Evolutionary conservation across 2,113 vertebrate species (phyloP), one percentile per base, ranked within the genome.

Genomic region (Istiophorus platypterus): DNA sequence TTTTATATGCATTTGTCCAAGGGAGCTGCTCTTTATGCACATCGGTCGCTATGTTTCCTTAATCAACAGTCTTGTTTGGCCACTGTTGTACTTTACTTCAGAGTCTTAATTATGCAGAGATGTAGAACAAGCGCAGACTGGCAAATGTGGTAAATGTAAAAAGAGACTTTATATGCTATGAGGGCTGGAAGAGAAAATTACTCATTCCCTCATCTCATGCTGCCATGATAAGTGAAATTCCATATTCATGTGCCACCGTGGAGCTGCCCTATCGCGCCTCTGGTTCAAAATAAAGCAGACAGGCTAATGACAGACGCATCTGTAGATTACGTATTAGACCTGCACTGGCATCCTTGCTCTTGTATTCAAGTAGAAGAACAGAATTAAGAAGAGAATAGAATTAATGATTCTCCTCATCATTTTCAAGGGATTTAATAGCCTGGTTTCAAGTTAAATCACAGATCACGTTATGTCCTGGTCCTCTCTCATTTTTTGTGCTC

Each of bases 21-120:
- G 4, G 62, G 22, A 71, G 27, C 54, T 26, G 34, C 22, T 52
- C 7, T 59, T 47, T 52, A 2, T 27, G 1, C 10, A 27, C 29
- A 56, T 20, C 39, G 0, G 37, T 13, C 17, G 4, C 18, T 78
- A 9, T 9, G 22, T 24, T 37, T 41, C 4, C 11, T 72, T 31
- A 79, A 47, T 72, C 13, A 51, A 63, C 49, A 20, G 22, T 49
- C 17, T 27, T 37, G 18, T 22, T 45, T 15, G 10, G 20, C 69
- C 27, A 47, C 22, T 85, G 4, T 27, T 65, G 1, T 66, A n/a
- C 27, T 56, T 31, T 56, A 26, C 26, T 39, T 29, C 1, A 68
- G 37, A 68, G 31, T 63, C 22, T 77, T 3, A 79, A 63, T 62
- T 49, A 62, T 67, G 24, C 15, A 17, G 5, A 54, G 26, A 61